Conservation (phyloP, 1,140 invertebrate genomes). For the Nymphalis io region DNA sequence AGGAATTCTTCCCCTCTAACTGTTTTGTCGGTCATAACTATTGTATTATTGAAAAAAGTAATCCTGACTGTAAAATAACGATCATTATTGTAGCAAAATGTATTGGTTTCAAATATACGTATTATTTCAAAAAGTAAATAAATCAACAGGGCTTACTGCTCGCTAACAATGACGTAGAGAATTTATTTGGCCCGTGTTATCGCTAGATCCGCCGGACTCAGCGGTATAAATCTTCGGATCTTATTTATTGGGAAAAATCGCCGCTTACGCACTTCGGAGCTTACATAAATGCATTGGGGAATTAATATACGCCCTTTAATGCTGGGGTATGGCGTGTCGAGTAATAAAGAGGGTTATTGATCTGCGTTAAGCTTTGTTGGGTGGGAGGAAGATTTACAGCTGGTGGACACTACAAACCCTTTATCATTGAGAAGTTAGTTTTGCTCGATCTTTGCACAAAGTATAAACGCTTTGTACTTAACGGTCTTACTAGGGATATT, state of each 20-base stretch:
- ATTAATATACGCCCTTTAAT: slow-evolving; percentile 22
- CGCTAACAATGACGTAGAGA: slow-evolving; percentile 26
- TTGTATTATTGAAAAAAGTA: not conserved
- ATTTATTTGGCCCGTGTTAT: slow-evolving; percentile 26
- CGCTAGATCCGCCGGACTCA: slow-evolving; percentile 14
- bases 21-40: too few relatives aligned
- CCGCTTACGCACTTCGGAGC: slow-evolving; percentile 14
- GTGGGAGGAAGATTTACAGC: slow-evolving; percentile 1
- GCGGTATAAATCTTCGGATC: slow-evolving; percentile 32
- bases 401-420: not conserved
- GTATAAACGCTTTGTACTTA: too few relatives aligned
- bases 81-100: too few relatives aligned
- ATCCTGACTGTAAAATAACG: not conserved
- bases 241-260: slow-evolving; percentile 36
- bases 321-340: not conserved
- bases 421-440: not conserved
- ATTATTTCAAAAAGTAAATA: slow-evolving; percentile 14
- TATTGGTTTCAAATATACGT: not conserved
- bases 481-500: too few relatives aligned
- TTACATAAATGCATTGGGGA: slow-evolving; percentile 25
- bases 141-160: slow-evolving; percentile 2
- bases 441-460: too few relatives aligned
- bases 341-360: not conserved
- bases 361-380: slow-evolving; percentile 1
- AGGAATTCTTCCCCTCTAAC: too few relatives aligned